phyloP scores from a whole-genome alignment of 2,888 invertebrate genomes.

The Sphecodes monilicornis region DNA sequence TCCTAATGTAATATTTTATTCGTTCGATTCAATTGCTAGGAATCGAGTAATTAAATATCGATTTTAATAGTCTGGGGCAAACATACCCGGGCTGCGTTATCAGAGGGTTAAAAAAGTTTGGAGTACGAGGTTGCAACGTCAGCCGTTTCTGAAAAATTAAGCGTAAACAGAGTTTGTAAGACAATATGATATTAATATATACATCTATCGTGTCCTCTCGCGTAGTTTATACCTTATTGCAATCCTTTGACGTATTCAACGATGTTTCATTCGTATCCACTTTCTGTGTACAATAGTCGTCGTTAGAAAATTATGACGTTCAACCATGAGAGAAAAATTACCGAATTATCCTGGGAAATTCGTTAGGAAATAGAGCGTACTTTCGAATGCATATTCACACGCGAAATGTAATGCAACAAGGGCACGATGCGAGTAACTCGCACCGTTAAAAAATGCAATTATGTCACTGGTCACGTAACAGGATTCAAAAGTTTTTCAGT shows the following conservation, averaged over 20 bases:
- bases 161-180: too few relatives aligned
- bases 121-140: too few relatives aligned
- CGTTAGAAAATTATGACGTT: not conserved
- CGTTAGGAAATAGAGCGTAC: slow-evolving; percentile 12
- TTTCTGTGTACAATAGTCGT: not conserved
- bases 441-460: slow-evolving; percentile 30
- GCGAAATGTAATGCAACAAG: not conserved
- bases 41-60: too few relatives aligned
- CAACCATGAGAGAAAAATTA: slow-evolving; percentile 19
- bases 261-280: not conserved
- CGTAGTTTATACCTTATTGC: not conserved
- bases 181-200: too few relatives aligned
- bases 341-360: slow-evolving; percentile 1
- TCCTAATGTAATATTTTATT: too few relatives aligned
- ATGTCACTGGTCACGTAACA: not conserved
- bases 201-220: not conserved
- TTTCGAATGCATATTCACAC: not conserved
- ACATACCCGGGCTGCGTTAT: too few relatives aligned
- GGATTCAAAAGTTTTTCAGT: not conserved
- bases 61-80: too few relatives aligned
- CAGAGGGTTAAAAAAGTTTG: too few relatives aligned
- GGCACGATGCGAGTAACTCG: not conserved
- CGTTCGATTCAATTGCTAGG: too few relatives aligned
- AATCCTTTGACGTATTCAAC: not conserved
- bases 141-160: too few relatives aligned